These are phyloP conservation scores for Drosophila equinoxialis DNA, from an alignment of 1,140 invertebrate genomes.

Conservation along the genomic window DNA sequence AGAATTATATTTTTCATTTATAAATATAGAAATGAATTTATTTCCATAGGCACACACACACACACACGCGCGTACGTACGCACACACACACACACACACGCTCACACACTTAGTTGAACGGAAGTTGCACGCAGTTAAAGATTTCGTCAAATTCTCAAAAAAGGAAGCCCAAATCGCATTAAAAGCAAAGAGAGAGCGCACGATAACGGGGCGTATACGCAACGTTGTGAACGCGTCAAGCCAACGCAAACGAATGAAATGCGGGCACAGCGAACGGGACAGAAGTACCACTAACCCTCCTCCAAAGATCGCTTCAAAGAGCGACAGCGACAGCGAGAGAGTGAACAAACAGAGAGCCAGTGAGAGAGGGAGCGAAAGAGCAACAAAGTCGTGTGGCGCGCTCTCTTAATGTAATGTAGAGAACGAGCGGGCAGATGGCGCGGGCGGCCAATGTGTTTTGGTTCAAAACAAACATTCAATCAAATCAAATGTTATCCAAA, in stretches of 20 bases:
- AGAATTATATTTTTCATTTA: slow-evolving; percentile 56
- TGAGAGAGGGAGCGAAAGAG: slow-evolving; percentile 11
- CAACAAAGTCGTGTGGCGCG: background rate
- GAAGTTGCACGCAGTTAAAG: slow-evolving; percentile 38
- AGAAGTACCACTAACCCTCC: slow-evolving; percentile 53
- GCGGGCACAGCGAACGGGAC: slow-evolving; percentile 33
- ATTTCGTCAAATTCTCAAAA: slow-evolving; percentile 9
- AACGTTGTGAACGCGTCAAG: slow-evolving; percentile 72
- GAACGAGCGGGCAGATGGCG: background rate
- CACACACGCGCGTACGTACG: slow-evolving; percentile 6
- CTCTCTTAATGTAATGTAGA: slow-evolving; percentile 12
- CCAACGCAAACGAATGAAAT: slow-evolving; percentile 61
- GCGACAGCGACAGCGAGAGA: background rate
- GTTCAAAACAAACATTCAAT: slow-evolving; percentile 73
- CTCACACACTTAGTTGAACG: slow-evolving; percentile 20
- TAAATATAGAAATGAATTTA: slow-evolving; percentile 78
- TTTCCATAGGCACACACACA: slow-evolving; percentile 28
- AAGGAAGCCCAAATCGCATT: slow-evolving; percentile 4
- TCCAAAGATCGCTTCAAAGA: slow-evolving; percentile 14
- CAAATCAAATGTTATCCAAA: slow-evolving; percentile 44
- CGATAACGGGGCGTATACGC: slow-evolving; percentile 52
- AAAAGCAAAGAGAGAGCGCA: background rate
- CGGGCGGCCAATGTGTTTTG: slow-evolving; percentile 29
- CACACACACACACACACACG: slow-evolving; percentile 12
- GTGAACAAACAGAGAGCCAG: background rate